Evolutionary conservation across 2,888 invertebrate species (phyloP).

Genomic region (Liodrosophila aerea): DNA sequence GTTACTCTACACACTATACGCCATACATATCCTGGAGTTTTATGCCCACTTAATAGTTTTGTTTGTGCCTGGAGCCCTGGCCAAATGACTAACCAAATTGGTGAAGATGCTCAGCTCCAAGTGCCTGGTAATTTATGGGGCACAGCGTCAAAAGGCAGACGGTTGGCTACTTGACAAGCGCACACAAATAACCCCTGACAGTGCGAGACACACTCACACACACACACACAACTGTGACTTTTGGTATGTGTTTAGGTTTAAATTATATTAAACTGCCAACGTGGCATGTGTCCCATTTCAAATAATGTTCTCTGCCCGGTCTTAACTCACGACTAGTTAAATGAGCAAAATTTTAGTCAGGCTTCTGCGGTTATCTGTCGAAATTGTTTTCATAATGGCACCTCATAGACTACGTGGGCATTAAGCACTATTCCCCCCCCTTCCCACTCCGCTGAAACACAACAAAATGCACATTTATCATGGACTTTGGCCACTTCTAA

Average conservation of each 20-base stretch:
- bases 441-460: background rate
- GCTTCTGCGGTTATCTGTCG: slow-evolving; percentile 52
- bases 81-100: slow-evolving; percentile 74
- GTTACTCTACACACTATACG: no score
- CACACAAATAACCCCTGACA: slow-evolving; percentile 60
- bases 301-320: slow-evolving; percentile 30
- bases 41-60: slow-evolving; percentile 77
- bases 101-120: slow-evolving; percentile 64
- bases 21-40: slow-evolving; percentile 52
- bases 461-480: slow-evolving; percentile 67
- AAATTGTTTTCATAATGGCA: slow-evolving; percentile 70
- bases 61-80: slow-evolving; percentile 55
- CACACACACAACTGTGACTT: slow-evolving; percentile 29
- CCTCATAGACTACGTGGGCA: slow-evolving; percentile 46
- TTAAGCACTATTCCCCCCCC: background rate
- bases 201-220: slow-evolving; percentile 28
- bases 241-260: slow-evolving; percentile 71
- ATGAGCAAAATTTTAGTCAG: slow-evolving; percentile 42
- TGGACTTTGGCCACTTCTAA: slow-evolving; percentile 17
- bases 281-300: slow-evolving; percentile 71
- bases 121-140: slow-evolving; percentile 70
- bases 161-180: slow-evolving; percentile 67
- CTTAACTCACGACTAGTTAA: slow-evolving; percentile 28
- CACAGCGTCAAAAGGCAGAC: slow-evolving; percentile 72
- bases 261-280: slow-evolving; percentile 74